Evolutionary conservation across 2,888 invertebrate genomes (phyloP).

Genomic region (Metacarcinus magister): DNA sequence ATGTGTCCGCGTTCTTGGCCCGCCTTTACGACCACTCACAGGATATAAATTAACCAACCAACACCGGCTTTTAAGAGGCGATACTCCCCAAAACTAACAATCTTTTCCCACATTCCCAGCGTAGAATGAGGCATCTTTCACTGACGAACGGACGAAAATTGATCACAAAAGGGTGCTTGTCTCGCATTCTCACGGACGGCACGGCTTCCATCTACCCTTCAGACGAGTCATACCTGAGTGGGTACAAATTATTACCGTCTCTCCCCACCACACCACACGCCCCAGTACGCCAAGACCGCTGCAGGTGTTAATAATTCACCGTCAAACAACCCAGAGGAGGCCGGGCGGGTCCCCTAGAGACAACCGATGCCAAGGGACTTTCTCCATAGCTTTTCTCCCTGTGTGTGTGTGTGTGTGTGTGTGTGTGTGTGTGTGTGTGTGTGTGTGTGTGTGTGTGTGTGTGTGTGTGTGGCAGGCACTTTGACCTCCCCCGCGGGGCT

Average conservation of each 20-base stretch:
- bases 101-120: background rate
- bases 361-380: background rate
- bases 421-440: too few species aligned
- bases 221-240: background rate
- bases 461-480: background rate
- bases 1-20: background rate
- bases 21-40: background rate
- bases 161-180: background rate
- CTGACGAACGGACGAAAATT: background rate
- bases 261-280: background rate
- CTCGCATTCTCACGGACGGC: background rate
- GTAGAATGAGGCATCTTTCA: background rate
- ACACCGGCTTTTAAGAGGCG: background rate
- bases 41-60: background rate
- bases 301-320: constrained; percentile 18
- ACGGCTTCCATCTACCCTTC: background rate
- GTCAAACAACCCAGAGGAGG: background rate
- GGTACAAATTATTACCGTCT: constrained; percentile 36
- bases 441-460: too few species aligned
- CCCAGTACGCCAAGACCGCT: background rate
- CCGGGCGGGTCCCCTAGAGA: background rate
- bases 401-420: too few species aligned
- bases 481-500: constrained; percentile 12
- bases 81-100: background rate
- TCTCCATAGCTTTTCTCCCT: background rate